Conservation (phyloP, 2,888 invertebrate species). For the Carabus problematicus region DNA sequence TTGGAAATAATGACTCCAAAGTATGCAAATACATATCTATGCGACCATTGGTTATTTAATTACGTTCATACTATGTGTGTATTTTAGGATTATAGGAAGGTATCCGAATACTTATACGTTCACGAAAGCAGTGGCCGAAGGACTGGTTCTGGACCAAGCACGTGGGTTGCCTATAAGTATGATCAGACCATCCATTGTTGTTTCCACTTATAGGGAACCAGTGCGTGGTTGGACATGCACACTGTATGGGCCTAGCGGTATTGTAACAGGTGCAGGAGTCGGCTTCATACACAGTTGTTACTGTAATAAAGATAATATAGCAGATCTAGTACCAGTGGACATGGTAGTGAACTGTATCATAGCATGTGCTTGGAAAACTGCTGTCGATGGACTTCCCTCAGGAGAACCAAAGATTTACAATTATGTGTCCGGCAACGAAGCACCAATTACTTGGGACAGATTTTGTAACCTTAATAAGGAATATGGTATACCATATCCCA, state of each 20-base stretch:
- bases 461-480: conserved; percentile 65
- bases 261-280: conserved; percentile 73
- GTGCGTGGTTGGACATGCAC: conserved; percentile 86
- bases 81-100: conserved; percentile 64
- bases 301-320: conserved; percentile 67
- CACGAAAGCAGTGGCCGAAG: conserved; percentile 85
- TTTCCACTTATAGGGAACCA: conserved; percentile 71
- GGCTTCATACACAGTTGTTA: conserved; percentile 76
- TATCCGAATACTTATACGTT: conserved; percentile 87
- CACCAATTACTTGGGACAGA: conserved; percentile 78
- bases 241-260: conserved; percentile 81
- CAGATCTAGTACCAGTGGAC: conserved; percentile 83
- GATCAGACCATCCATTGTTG: conserved; percentile 66
- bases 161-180: conserved; percentile 75
- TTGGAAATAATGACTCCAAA: conserved; percentile 60
- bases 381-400: not conserved
- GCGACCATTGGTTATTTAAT: too few relatives aligned
- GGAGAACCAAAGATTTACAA: conserved; percentile 75
- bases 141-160: conserved; percentile 69
- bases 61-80: not conserved
- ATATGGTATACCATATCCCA: conserved; percentile 64
- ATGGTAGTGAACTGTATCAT: conserved; percentile 77
- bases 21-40: conserved; percentile 56
- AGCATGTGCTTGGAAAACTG: conserved; percentile 65
- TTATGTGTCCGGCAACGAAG: conserved; percentile 80